Evolutionary conservation across 2,113 vertebrate species (phyloP).

Genomic region (Campylomormyrus tamandua): DNA sequence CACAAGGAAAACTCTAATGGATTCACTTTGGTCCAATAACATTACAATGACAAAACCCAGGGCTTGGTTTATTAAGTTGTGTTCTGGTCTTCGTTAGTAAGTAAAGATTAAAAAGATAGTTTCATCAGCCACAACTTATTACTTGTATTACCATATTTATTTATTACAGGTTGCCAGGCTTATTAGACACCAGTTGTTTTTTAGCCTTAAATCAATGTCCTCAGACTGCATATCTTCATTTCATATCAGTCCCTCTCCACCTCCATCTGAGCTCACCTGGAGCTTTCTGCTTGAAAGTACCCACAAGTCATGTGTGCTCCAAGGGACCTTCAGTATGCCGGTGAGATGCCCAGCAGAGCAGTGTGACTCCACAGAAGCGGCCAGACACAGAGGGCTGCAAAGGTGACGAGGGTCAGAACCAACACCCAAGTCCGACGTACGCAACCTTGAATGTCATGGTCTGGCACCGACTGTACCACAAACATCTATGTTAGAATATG

Average conservation of each 20-base stretch:
- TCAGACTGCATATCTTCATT: neutral
- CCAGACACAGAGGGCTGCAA: neutral
- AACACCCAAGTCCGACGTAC: neutral
- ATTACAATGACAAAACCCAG: neutral
- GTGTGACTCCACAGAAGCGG: neutral
- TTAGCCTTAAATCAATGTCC: neutral
- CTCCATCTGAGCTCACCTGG: neutral
- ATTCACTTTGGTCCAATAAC: neutral
- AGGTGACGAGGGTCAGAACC: neutral
- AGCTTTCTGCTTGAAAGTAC: neutral
- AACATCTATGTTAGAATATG: slow-evolving; percentile 22
- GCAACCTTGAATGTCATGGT: neutral
- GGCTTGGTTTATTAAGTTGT: neutral
- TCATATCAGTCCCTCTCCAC: neutral
- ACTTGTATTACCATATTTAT: neutral
- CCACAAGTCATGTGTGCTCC: neutral
- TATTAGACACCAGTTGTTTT: neutral
- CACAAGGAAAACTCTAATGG: neutral
- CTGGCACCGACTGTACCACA: neutral
- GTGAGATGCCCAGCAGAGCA: neutral
- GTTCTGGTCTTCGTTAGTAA: neutral
- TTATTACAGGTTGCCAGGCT: neutral
- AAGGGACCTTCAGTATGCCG: neutral
- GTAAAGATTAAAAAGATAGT: neutral
- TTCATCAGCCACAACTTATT: neutral